Base-by-base conservation (phyloP, 2,797 vertebrate species). In the Ceryle rudis region DNA sequence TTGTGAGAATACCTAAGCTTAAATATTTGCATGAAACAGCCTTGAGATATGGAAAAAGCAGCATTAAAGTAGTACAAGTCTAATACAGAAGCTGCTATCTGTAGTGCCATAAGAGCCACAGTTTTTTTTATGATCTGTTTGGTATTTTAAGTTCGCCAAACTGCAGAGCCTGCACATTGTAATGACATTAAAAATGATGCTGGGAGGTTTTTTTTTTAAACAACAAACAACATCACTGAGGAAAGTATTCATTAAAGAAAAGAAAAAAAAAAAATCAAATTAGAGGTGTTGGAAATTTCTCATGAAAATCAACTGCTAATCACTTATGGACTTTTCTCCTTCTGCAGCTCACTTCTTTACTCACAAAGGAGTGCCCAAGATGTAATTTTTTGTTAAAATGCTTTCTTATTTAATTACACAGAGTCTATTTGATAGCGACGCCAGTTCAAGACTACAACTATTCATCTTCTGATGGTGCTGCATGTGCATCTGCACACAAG, bases 381-480 rank as follows among this genome's bases (percentile, higher is more conserved):
- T 97, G 96, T 91, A 94, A 95, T 95, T 97, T 97, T 97, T 96
- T 95, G 93, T 95, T 92, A 93, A 97, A 97, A 92, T 55, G 65
- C 57, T 96, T 94, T 92, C 85, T 98, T 98, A 97, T 98, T 97
- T 98, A 98, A 98, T 98, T 98, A 98, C 83, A 98, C 74, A 95
- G 97, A 97, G 79, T 90, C 94, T 97, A 97, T 97, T 93, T 96
- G 93, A 90, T 91, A 97, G 91, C 70, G 93, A 97, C 94, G 87
- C 98, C 94, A 97, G 97, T 94, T 94, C 96, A 97, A 97, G 94
- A 94, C 97, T 95, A 79, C 89, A 97, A 97, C 95, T 95, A 97
- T 97, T 98, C 97, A 98, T 98, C 97, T 97, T 98, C 95, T 83
- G 95, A 97, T 94, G 96, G 87, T 37, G 91, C 91, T 96, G 80